Evolutionary conservation across 64 coral and sea anemone genomes (phyloP), one percentile per base, ranked within the genome.

Genomic region (Porites lutea): DNA sequence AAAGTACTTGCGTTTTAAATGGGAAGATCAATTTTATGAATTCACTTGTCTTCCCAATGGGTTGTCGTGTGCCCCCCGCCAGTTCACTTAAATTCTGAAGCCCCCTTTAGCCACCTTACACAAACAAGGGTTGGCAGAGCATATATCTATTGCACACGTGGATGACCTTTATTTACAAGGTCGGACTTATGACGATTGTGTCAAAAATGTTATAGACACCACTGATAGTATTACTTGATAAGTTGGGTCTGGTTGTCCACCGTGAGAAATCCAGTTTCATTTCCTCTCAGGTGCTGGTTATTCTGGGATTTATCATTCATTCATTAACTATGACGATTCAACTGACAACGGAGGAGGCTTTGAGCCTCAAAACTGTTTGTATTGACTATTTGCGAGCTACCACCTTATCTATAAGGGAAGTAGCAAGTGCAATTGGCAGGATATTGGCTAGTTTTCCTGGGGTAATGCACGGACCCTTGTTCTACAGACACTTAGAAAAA

Each of bases 191-290:
- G 83, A 87, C 5, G 83, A 87, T 52, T 87, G 83, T 71, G 62
- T 87, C 50, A 55, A 46, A 23, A 87, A 87, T 52, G 68, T 72
- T 55, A 87, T 87, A 53, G 83, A 87, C 51, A 72, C 83, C 50
- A 71, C 64, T 16, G 68, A 22, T 50, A 23, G n/a, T n/a, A n/a
- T n/a, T n/a, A n/a, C n/a, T n/a, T n/a, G n/a, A n/a, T n/a, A n/a
- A n/a, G n/a, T n/a, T n/a, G n/a, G n/a, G n/a, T 68, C 44, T 19
- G 22, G 63, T 69, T 54, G 66, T 72, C 61, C 48, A 87, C 83
- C 64, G 65, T 27, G n/a, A 67, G 50, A 87, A 87, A 72, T 87
- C 83, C 46, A 87, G 46, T 71, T 87, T 87, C 66, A 87, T 87
- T 22, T 65, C 83, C 61, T 71, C 65, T 72, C 0, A 87, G 64